These are phyloP conservation scores for Zoanthus gigantus DNA, from an alignment of 92 coral and sea anemone species.

Conservation along the genomic window DNA sequence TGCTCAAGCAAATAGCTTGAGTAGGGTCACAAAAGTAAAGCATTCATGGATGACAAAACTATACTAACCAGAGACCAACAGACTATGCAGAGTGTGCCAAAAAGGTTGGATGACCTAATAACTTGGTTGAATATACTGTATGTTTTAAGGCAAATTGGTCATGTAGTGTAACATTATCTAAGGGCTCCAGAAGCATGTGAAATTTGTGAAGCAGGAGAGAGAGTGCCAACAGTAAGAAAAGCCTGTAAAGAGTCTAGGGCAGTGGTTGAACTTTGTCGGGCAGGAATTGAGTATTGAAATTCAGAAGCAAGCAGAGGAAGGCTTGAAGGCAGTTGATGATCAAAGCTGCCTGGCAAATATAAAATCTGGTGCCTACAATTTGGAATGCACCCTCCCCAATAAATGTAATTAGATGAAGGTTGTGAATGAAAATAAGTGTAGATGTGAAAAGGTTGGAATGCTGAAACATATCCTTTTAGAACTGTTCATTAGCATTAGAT, in stretches of 20 bases:
- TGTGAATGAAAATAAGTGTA: too few species aligned
- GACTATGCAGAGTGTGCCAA: neutral
- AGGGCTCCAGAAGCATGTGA: neutral
- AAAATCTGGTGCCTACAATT: too few species aligned
- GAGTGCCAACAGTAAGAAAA: neutral
- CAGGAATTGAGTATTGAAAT: too few species aligned
- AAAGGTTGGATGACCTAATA: neutral
- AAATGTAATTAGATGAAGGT: too few species aligned
- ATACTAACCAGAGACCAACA: neutral
- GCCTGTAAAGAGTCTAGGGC: too few species aligned
- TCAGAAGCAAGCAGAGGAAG: too few species aligned
- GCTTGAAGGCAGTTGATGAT: too few species aligned
- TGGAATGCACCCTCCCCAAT: too few species aligned
- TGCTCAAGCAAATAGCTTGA: constrained; percentile 10
- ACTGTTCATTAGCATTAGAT: too few species aligned
- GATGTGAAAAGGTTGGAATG: neutral
- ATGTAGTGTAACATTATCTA: neutral
- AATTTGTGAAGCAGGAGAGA: neutral
- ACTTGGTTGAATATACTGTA: neutral
- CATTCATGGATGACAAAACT: constrained; percentile 28
- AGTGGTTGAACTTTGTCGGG: too few species aligned
- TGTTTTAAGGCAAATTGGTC: neutral
- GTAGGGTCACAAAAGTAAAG: neutral
- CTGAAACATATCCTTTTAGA: too few species aligned
- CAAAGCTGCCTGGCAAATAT: too few species aligned